Evolutionary conservation across 2,113 vertebrate genomes (phyloP), one percentile per base, ranked within the genome.

Genomic region (Neotoma lepida): DNA sequence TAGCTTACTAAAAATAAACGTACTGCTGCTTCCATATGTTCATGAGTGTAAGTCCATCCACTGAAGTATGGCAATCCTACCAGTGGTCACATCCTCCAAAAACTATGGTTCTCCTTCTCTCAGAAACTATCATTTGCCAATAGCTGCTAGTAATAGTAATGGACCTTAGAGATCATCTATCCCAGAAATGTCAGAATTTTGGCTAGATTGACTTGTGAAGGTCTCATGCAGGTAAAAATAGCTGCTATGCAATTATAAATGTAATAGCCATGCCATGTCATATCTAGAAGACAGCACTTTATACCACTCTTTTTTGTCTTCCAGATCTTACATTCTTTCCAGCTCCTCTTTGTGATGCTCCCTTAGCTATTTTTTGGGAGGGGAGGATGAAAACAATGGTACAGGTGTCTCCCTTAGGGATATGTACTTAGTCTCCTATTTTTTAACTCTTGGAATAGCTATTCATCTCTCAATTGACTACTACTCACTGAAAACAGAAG

Each of bases 371-470:
- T 14, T 17, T 3, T 15, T n/a, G 35, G 68, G 15, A n/a, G n/a
- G n/a, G 33, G 13, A 3, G 4, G 54, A 15, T 2, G 15, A 5
- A 35, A 1, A 33, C 1, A 6, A 15, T 70, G 68, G 1, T 39
- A 39, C 35, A 70, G 4, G 2, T 70, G 68, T 39, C 35, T 13
- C 18, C 14, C 9, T 70, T n/a, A n/a, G 35, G 17, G 9, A n/a
- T n/a, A 7, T 35, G 5, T 35, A 39, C 68, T 30, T 66, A 39
- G 35, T 70, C 35, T n/a, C 68, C 39, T 70, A 70, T 56, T 39
- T 70, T 70, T 70, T 39, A n/a, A 4, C 35, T 18, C 35, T 70
- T 70, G n/a, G 6, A 70, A 28, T 39, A 70, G 35, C 15, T 70
- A n/a, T 39, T 13, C 35, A n/a, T 70, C 68, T n/a, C 17, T 20